A percentile compares a stretch with the other conserved stretches of the same genome.
These are phyloP conservation scores for Parazoanthus atlanticus DNA, from an alignment of 92 coral and sea anemone species.

Conservation along the genomic window DNA sequence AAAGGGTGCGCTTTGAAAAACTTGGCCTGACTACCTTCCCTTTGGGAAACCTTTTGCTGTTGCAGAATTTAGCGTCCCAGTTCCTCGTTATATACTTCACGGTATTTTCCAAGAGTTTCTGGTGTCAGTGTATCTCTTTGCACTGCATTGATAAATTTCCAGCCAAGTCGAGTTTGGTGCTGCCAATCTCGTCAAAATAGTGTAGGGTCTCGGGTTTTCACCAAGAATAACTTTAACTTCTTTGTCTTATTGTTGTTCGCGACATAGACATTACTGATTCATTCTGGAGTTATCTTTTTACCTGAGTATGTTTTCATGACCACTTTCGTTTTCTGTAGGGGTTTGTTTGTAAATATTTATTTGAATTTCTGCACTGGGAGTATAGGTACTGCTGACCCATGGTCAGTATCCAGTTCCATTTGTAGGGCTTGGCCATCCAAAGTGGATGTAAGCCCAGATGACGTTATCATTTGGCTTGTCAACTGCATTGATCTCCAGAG, in stretches of 20 bases:
- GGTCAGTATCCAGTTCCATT: conserved; percentile 28
- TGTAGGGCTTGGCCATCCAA: conserved; percentile 5
- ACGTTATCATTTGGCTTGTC: conserved; percentile 10
- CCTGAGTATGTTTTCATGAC: conserved; percentile 53
- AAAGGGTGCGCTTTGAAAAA: too few relatives aligned
- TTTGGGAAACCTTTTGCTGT: too few relatives aligned
- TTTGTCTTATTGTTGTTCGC: background rate
- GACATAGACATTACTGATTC: background rate
- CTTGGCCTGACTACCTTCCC: too few relatives aligned
- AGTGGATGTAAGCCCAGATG: conserved; percentile 29
- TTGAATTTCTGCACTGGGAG: background rate
- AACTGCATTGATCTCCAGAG: conserved; percentile 18
- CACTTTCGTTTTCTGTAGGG: background rate
- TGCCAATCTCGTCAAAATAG: background rate
- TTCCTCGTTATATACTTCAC: too few relatives aligned
- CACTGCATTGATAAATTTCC: conserved; percentile 24
- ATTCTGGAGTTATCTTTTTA: conserved; percentile 44
- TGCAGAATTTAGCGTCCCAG: too few relatives aligned
- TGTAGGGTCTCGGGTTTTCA: background rate
- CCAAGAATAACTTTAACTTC: background rate
- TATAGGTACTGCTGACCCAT: conserved; percentile 9
- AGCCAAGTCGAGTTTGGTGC: conserved; percentile 10
- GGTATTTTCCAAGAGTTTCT: conserved; percentile 1
- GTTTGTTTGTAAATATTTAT: background rate
- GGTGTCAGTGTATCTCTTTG: conserved; percentile 18